Evolutionary conservation across 35 echinoderm and acorn worm genomes (phyloP).

Genomic region (Patiria miniata): DNA sequence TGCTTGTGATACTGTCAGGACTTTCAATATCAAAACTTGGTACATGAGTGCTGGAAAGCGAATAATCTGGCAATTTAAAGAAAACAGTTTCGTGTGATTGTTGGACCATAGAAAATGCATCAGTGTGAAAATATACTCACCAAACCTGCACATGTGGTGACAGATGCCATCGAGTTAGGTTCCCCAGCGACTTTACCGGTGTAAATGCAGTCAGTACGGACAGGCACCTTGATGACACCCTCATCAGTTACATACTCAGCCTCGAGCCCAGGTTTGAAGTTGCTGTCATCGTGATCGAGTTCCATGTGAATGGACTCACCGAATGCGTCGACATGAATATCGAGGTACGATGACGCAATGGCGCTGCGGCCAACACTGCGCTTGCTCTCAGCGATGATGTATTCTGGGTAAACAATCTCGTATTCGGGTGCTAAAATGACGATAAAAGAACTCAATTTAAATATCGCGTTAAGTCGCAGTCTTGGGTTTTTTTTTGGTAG

Average conservation of each 20-base stretch:
- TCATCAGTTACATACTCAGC: background rate
- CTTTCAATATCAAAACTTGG: background rate
- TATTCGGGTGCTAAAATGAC: background rate
- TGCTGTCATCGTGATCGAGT: background rate
- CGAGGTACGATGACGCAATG: background rate
- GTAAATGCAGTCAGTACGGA: background rate
- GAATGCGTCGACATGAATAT: background rate
- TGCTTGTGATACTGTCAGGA: too few species aligned
- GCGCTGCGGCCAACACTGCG: background rate
- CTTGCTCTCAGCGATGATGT: background rate
- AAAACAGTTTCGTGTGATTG: background rate
- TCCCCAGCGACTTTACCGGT: background rate
- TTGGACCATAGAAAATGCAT: background rate
- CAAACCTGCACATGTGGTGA: background rate
- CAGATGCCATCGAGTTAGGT: background rate
- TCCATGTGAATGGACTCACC: background rate
- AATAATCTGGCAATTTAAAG: background rate
- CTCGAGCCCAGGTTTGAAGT: background rate
- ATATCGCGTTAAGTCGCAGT: background rate
- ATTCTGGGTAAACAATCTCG: slow-evolving; percentile 2
- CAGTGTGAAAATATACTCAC: background rate
- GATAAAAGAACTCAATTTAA: background rate
- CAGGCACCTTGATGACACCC: background rate
- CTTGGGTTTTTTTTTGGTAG: background rate
- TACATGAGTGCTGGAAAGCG: background rate